phyloP scores from a whole-genome alignment of 2,888 invertebrate genomes.

The Eupithecia abbreviata region DNA sequence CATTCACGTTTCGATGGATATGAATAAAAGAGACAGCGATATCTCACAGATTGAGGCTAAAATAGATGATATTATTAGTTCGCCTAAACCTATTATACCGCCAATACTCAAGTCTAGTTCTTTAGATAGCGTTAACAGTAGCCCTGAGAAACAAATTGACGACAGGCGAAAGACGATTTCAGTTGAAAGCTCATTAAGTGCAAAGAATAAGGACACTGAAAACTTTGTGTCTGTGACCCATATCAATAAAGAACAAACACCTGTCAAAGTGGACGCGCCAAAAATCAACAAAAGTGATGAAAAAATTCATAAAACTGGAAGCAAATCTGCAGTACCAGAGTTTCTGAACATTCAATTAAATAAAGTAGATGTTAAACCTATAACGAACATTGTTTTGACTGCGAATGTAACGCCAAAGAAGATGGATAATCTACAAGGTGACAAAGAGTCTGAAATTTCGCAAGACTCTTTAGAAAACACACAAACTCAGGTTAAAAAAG shows the following conservation, averaged over 20 bases:
- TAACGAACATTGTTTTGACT: conserved; percentile 86
- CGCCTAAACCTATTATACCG: conserved; percentile 78
- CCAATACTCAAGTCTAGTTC: conserved; percentile 82
- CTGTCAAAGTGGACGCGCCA: conserved; percentile 59
- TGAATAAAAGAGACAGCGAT: conserved; percentile 75
- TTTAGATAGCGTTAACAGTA: conserved; percentile 84
- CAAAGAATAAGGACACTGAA: conserved; percentile 61
- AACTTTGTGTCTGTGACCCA: conserved; percentile 84
- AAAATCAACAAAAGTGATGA: conserved; percentile 73
- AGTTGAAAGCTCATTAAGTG: conserved; percentile 75
- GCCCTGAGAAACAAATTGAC: conserved; percentile 77
- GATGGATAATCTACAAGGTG: conserved; percentile 66
- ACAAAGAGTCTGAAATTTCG: conserved; percentile 62
- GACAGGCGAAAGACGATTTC: conserved; percentile 80
- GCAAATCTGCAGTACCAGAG: conserved; percentile 83
- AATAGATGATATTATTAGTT: conserved; percentile 82
- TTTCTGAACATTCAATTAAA: conserved; percentile 88
- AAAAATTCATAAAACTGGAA: conserved; percentile 62
- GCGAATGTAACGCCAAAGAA: conserved; percentile 84
- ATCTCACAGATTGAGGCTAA: conserved; percentile 83
- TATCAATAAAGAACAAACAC: conserved; percentile 78
- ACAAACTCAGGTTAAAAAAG: conserved; percentile 52
- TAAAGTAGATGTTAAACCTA: conserved; percentile 86
- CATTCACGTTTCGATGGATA: conserved; percentile 70
- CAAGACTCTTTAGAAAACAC: conserved; percentile 47